Base-by-base conservation (phyloP, 2,113 vertebrate species). In the Oreotragus oreotragus region DNA sequence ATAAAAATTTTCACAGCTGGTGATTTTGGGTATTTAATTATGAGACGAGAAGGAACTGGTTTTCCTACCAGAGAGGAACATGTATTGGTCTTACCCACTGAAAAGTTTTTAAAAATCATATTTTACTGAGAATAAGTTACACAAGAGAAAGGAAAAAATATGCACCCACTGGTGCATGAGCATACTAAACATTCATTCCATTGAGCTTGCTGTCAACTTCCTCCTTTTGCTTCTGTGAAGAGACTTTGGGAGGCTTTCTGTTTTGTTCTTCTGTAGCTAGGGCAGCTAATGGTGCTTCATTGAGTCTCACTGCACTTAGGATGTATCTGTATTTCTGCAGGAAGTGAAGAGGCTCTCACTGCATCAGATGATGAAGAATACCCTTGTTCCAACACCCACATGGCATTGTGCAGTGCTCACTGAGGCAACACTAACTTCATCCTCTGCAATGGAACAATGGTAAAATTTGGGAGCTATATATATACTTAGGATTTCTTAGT, bases 401-500 rank as follows among this genome's bases (percentile, higher is more conserved):
- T 93, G 95, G 91, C 81, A 84, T 30, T 55, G 7, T 77, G 43
- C n/a, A 97, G 39, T 91, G 91, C 64, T 95, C 96, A 88, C 36
- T 64, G 90, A 98, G 93, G 58, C 89, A 97, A 97, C 88, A 49
- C 76, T 84, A 95, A 97, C 92, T 94, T 94, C 43, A 94, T 51
- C 95, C 43, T 93, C 94, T 70, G 86, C 55, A 36, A 89, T 95
- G 91, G 96, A 98, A 98, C 53, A 1, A 30, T 87, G 95, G 97
- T 60, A 90, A 98, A 98, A 98, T 96, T 98, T 98, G 95, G 94
- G 49, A 90, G 92, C 88, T 98, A 96, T 94, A 93, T 93, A 91
- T 97, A 92, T 98, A 98, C 96, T 98, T 98, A 97, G 98, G 98
- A 98, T 99, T 98, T 98, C 96, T 98, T 98, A 98, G 98, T 97